These are phyloP conservation scores for Homarus gammarus DNA, from an alignment of 2,888 invertebrate species.

Conservation along the genomic window DNA sequence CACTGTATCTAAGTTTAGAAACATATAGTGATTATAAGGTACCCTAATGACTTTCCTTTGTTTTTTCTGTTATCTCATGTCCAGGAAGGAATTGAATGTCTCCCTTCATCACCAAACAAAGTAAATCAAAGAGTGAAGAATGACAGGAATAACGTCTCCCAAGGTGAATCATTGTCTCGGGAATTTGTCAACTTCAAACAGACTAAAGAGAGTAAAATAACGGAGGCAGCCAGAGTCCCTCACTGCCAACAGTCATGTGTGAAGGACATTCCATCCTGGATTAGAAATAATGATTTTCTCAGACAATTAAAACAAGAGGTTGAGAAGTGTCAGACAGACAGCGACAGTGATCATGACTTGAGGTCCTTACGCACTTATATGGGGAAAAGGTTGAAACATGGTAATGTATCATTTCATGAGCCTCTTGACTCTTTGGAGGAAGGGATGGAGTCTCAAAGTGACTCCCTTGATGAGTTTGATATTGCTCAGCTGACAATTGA, in stretches of 20 bases:
- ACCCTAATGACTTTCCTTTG: too few species aligned
- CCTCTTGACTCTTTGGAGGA: neutral
- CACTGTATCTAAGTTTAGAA: too few species aligned
- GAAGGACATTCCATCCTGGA: neutral
- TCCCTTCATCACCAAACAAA: neutral
- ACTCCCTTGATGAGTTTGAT: slow-evolving; percentile 16
- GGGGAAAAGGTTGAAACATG: slow-evolving; percentile 12
- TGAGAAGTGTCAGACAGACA: slow-evolving; percentile 19
- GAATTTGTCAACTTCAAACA: neutral
- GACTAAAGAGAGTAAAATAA: neutral
- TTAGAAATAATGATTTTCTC: neutral
- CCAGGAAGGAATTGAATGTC: neutral
- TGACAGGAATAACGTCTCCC: neutral
- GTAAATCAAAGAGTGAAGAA: neutral
- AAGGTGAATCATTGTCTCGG: neutral
- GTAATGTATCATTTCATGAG: neutral
- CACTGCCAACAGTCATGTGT: neutral
- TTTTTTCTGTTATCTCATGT: too few species aligned
- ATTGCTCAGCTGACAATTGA: slow-evolving; percentile 27
- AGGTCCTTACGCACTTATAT: slow-evolving; percentile 23
- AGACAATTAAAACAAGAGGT: slow-evolving; percentile 19
- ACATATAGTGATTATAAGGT: too few species aligned
- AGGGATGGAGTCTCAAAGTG: neutral
- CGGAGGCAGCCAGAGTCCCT: neutral
- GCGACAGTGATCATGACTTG: slow-evolving; percentile 49